phyloP scores from a whole-genome alignment of 2,113 vertebrate genomes.

The Chaetura pelagica region DNA sequence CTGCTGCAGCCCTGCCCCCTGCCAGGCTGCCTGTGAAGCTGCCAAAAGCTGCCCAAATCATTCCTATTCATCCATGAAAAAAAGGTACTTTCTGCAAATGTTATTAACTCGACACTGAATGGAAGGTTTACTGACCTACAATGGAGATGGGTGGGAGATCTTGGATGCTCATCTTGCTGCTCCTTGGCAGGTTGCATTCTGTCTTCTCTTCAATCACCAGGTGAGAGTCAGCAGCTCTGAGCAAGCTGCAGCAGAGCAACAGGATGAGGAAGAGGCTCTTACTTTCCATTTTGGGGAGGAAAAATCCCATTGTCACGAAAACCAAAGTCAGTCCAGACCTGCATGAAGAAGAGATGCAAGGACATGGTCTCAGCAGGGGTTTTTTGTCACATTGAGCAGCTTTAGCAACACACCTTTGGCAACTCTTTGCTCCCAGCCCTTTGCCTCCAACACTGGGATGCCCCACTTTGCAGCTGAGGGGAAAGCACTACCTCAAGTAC shows the following conservation, averaged over 20 bases:
- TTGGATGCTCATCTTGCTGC: constrained; percentile 44
- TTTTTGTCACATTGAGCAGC: neutral
- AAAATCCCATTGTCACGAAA: neutral
- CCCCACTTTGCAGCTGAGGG: too few species aligned
- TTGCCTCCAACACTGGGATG: neutral
- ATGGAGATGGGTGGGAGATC: constrained; percentile 77
- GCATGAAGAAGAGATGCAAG: neutral
- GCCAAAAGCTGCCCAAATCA: neutral
- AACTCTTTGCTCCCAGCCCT: neutral
- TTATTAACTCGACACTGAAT: accelerated
- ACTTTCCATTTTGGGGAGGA: constrained; percentile 53
- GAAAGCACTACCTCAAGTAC: neutral
- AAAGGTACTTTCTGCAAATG: neutral
- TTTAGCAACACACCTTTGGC: neutral
- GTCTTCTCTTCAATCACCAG: constrained; percentile 68
- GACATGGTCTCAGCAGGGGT: neutral
- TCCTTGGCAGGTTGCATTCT: constrained; percentile 33
- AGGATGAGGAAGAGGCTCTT: constrained; percentile 63
- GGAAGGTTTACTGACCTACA: constrained; percentile 69
- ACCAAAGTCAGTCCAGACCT: neutral
- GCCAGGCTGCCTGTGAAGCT: neutral
- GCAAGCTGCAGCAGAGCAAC: constrained; percentile 66
- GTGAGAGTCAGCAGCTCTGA: constrained; percentile 49
- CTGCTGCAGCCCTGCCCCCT: neutral
- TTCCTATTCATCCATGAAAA: too few species aligned